phyloP scores from a whole-genome alignment of 2,797 vertebrate species.

The Yasuhikotakia modesta region DNA sequence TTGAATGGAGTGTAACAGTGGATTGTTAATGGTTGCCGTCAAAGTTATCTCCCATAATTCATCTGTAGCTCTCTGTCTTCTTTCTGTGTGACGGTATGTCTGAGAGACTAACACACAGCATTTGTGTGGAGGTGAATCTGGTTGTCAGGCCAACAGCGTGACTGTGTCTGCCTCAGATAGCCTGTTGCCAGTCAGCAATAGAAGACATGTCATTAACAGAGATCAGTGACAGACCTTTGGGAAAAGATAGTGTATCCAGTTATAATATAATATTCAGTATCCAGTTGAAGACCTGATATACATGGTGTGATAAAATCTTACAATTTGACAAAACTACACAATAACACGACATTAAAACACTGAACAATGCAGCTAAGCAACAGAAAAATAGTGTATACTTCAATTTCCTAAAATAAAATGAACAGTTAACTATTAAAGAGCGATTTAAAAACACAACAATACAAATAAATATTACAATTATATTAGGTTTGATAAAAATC shows the following conservation, averaged over 20 bases:
- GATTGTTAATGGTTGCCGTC: not conserved
- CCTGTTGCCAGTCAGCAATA: not conserved
- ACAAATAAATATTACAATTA: not conserved
- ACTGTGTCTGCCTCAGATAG: not conserved
- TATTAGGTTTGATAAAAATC: not conserved
- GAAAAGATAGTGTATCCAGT: no score
- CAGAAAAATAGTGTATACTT: no score
- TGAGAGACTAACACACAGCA: not conserved
- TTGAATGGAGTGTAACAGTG: not conserved
- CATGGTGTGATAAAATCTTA: not conserved
- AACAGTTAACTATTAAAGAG: not conserved
- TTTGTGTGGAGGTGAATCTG: not conserved
- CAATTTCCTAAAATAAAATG: no score
- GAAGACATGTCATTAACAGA: not conserved
- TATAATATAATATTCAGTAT: no score
- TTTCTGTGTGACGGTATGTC: not conserved
- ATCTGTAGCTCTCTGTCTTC: not conserved
- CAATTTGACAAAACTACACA: no score
- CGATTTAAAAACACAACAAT: not conserved
- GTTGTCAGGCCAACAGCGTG: not conserved
- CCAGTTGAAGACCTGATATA: not conserved
- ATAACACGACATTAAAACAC: no score
- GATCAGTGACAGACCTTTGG: not conserved
- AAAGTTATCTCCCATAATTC: not conserved
- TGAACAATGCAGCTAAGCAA: no score